Evolutionary conservation across 1,140 invertebrate species (phyloP).

Genomic region (Bradysia coprophila): DNA sequence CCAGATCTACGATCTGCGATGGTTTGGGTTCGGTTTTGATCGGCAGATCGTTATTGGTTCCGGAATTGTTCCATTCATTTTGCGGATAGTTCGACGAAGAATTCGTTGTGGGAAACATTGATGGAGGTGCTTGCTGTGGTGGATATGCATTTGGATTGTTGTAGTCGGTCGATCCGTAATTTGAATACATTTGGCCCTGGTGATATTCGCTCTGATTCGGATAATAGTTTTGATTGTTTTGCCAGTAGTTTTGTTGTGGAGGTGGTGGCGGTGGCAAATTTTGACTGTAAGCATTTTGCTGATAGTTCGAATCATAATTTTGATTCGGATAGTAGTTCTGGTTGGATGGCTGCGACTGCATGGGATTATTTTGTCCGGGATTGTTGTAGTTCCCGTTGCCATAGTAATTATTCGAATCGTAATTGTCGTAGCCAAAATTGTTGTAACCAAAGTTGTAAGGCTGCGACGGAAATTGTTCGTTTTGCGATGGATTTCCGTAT

Average conservation of each 20-base stretch:
- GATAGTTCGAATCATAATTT: neutral
- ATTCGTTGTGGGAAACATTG: no score
- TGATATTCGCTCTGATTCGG: neutral
- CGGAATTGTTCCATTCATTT: neutral
- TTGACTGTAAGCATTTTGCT: neutral
- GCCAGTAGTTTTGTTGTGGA: neutral
- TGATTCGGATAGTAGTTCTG: neutral
- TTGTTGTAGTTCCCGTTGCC: neutral
- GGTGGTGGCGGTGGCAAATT: neutral
- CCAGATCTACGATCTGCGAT: constrained; percentile 33
- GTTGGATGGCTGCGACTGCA: constrained; percentile 9
- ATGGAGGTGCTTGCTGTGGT: constrained; percentile 11
- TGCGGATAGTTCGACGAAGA: neutral
- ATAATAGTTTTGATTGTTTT: neutral
- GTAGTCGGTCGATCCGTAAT: constrained; percentile 4
- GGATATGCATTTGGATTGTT: constrained; percentile 10
- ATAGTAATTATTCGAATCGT: neutral
- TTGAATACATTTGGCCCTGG: neutral
- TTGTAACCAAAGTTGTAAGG: neutral
- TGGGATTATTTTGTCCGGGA: neutral
- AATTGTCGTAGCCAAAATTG: neutral
- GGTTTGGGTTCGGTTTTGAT: constrained; percentile 12
- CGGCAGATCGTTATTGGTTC: constrained; percentile 12
- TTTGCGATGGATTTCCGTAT: neutral
- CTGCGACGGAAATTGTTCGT: neutral